Evolutionary conservation across 1,140 invertebrate genomes (phyloP).

Genomic region (Ceratosolen fusciceps): DNA sequence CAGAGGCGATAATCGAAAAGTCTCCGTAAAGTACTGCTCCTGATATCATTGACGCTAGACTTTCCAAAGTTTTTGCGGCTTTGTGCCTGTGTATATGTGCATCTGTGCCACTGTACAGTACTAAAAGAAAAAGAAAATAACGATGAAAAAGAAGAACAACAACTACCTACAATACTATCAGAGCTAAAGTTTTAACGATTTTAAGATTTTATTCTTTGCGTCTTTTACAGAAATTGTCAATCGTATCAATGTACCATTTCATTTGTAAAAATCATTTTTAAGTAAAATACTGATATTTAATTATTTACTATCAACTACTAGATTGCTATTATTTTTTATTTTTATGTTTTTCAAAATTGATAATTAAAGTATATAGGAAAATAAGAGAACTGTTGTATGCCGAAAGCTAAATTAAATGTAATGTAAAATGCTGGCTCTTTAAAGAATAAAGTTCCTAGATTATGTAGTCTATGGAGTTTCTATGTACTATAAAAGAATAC

Average conservation of each 20-base stretch:
- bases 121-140: too few species aligned
- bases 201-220: neutral
- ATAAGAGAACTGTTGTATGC: too few species aligned
- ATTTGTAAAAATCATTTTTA: slow-evolving; percentile 21
- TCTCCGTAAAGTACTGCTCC: slow-evolving; percentile 24
- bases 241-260: slow-evolving; percentile 19
- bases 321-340: neutral
- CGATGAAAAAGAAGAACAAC: neutral
- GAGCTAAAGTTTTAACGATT: slow-evolving; percentile 24
- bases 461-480: too few species aligned
- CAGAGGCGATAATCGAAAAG: slow-evolving; percentile 40
- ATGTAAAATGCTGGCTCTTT: too few species aligned
- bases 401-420: too few species aligned
- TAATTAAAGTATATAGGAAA: too few species aligned
- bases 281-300: neutral
- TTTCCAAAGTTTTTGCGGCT: slow-evolving; percentile 30
- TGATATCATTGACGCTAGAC: neutral
- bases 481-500: too few species aligned
- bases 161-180: neutral
- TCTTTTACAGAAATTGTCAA: slow-evolving; percentile 1
- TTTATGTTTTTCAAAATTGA: too few species aligned
- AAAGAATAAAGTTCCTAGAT: too few species aligned
- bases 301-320: slow-evolving; percentile 23
- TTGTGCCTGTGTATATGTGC: neutral
- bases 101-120: neutral